phyloP scores from a whole-genome alignment of 2,888 invertebrate genomes.

The Tachina grossa region DNA sequence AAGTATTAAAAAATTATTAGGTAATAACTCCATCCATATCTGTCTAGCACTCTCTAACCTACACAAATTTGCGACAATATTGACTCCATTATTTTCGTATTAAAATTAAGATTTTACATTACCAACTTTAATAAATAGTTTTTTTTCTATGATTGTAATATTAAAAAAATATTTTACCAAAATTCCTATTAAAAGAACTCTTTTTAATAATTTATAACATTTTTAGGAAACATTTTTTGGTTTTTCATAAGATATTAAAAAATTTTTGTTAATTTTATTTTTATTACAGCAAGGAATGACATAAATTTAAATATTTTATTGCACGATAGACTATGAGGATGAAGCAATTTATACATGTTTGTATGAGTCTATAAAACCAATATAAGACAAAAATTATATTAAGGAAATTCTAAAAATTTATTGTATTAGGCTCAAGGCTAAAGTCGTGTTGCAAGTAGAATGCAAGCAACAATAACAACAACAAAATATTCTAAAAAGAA shows the following conservation, averaged over 20 bases:
- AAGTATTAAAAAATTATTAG: no score
- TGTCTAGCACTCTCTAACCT: no score
- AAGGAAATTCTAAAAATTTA: conserved; percentile 15
- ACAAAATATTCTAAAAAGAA: neutral
- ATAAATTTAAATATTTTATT: conserved; percentile 63
- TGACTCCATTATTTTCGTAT: neutral
- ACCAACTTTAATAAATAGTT: no score
- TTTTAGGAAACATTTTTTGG: neutral
- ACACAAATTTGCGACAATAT: neutral
- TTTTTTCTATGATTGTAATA: neutral
- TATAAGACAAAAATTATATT: neutral
- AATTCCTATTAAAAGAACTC: neutral
- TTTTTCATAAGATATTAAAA: conserved; percentile 6
- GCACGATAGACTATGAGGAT: conserved; percentile 44
- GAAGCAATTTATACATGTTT: neutral
- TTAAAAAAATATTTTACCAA: neutral
- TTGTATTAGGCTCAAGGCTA: conserved; percentile 55
- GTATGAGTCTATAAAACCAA: neutral
- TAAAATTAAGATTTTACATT: neutral
- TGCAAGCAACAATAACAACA: neutral
- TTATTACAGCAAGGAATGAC: conserved; percentile 5
- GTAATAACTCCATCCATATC: no score
- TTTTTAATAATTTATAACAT: conserved; percentile 37
- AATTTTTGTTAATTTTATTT: conserved; percentile 32
- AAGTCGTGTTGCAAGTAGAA: conserved; percentile 14